Percentiles rank a stretch among this genome's conserved stretches.
Evolutionary conservation across 2,113 vertebrate genomes (phyloP).

Genomic region (Hippocampus comes): DNA sequence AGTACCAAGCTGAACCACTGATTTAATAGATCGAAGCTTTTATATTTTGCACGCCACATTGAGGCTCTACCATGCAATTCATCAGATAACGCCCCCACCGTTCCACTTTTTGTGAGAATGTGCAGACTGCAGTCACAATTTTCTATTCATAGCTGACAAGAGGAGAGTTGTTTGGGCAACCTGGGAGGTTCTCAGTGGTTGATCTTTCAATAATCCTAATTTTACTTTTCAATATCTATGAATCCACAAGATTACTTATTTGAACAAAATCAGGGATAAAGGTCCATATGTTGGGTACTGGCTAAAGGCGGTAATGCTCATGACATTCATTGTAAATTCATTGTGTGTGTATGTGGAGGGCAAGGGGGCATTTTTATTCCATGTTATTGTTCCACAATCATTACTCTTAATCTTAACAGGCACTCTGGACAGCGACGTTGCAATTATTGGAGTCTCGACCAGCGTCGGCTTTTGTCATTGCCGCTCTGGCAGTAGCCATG

Average conservation of each 20-base stretch:
- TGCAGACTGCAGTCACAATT: no score
- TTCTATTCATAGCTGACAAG: no score
- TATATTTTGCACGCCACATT: not conserved
- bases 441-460: conserved; percentile 48
- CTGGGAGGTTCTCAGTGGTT: no score
- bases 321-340: not conserved
- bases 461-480: conserved; percentile 61
- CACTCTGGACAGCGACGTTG: conserved; percentile 46
- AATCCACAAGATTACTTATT: not conserved
- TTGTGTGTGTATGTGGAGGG: not conserved
- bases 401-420: conserved; percentile 63
- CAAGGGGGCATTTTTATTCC: not conserved
- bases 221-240: not conserved
- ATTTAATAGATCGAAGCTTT: not conserved
- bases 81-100: no score
- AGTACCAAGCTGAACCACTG: not conserved
- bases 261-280: not conserved
- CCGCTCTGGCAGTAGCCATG: conserved; percentile 45
- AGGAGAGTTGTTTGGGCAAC: no score
- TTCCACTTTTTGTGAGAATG: no score
- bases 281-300: not conserved
- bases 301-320: not conserved
- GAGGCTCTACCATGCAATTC: not conserved
- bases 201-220: not conserved
- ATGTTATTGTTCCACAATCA: conserved; percentile 4